Evolutionary conservation across 2,113 vertebrate species (phyloP).

Genomic region (Helogale parvula): DNA sequence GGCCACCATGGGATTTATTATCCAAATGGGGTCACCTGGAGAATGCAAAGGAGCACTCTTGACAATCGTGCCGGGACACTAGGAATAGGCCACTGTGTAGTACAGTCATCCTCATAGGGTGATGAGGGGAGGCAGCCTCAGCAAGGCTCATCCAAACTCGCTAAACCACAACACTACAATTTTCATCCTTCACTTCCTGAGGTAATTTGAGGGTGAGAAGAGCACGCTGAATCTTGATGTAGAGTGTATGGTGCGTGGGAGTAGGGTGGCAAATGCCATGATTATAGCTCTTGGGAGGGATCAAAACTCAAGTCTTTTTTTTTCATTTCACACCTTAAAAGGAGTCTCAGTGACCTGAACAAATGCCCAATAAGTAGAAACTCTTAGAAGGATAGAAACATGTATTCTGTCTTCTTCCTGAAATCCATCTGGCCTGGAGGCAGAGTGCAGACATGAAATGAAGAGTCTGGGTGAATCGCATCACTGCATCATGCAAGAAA

Average conservation of each 20-base stretch:
- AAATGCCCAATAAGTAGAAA: neutral
- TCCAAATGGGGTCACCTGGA: neutral
- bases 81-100: neutral
- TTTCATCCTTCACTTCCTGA: neutral
- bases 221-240: neutral
- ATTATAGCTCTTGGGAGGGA: neutral
- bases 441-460: neutral
- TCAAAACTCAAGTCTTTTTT: neutral
- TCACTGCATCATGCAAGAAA: neutral
- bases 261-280: neutral
- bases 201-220: constrained; percentile 2
- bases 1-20: neutral
- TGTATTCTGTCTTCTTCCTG: neutral
- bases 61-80: neutral
- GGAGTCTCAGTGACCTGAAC: neutral
- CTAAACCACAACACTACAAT: neutral
- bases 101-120: neutral
- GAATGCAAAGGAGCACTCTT: neutral
- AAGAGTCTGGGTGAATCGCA: neutral
- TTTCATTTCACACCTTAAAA: neutral
- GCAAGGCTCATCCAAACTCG: neutral
- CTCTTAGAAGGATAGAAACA: constrained; percentile 34
- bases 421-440: constrained; percentile 32
- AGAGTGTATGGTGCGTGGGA: neutral
- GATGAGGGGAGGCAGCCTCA: neutral